Evolutionary conservation across 2,113 vertebrate species (phyloP).

Genomic region (Perca fluviatilis): DNA sequence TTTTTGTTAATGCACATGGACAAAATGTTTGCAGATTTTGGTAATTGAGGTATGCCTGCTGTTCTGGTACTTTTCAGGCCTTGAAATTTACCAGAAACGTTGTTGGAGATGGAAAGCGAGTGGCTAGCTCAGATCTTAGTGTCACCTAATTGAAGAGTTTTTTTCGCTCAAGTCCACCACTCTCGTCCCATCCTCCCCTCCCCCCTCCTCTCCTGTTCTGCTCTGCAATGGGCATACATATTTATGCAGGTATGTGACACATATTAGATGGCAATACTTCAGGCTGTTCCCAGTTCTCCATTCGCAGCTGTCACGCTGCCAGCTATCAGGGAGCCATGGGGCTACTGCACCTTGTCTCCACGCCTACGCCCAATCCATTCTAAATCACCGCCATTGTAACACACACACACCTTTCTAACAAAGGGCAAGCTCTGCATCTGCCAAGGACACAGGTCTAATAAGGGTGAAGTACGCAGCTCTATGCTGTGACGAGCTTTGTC

Average conservation of each 20-base stretch:
- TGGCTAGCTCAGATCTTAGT: constrained; percentile 47
- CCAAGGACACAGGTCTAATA: constrained; percentile 86
- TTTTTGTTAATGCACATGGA: constrained; percentile 21
- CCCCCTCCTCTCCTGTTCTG: constrained; percentile 52
- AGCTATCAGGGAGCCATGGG: constrained; percentile 84
- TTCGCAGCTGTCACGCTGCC: constrained; percentile 85
- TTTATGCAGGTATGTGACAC: constrained; percentile 86
- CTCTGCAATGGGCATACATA: constrained; percentile 83
- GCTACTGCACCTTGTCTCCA: constrained; percentile 85
- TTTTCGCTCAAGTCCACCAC: constrained; percentile 64
- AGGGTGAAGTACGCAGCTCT: constrained; percentile 79
- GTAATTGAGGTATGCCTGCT: constrained; percentile 14
- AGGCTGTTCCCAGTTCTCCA: constrained; percentile 83
- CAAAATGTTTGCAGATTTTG: constrained; percentile 20
- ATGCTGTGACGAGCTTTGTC: constrained; percentile 76
- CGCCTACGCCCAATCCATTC: constrained; percentile 84
- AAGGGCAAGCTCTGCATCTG: constrained; percentile 85
- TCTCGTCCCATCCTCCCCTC: constrained; percentile 46
- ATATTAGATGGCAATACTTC: constrained; percentile 86
- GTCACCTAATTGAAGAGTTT: constrained; percentile 78
- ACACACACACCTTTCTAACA: constrained; percentile 80
- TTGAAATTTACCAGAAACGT: constrained; percentile 10
- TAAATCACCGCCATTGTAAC: constrained; percentile 85
- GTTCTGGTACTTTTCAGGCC: constrained; percentile 13
- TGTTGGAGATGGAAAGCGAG: constrained; percentile 33